A percentile compares a stretch with the other conserved stretches of the same genome.
Conservation (phyloP, 2,797 vertebrate genomes). For the Parambassis ranga region DNA sequence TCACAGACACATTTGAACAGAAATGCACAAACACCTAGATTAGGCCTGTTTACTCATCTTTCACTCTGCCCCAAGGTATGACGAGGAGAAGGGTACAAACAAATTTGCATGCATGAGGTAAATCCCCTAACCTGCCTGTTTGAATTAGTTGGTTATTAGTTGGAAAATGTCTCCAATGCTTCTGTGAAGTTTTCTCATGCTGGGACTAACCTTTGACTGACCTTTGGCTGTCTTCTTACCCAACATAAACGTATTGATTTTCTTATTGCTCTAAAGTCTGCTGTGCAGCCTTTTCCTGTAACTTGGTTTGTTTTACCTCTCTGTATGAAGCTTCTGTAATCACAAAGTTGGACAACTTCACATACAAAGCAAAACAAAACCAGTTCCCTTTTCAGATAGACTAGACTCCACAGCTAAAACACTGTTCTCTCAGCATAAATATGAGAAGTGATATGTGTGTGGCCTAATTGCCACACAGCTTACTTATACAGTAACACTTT, state of each 20-base stretch:
- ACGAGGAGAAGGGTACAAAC: slow-evolving; percentile 87
- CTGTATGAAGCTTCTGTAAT: no score
- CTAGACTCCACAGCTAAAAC: no score
- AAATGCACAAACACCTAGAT: background rate
- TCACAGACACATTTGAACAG: no score
- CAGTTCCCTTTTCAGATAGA: no score
- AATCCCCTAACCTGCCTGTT: slow-evolving; percentile 63
- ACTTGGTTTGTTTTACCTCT: slow-evolving; percentile 6
- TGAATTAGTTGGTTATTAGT: slow-evolving; percentile 53
- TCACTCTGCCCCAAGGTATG: slow-evolving; percentile 85
- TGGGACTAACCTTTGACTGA: slow-evolving; percentile 44
- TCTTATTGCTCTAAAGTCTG: background rate
- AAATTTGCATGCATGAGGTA: slow-evolving; percentile 88
- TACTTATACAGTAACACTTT: no score
- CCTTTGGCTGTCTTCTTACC: slow-evolving; percentile 23
- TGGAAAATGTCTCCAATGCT: slow-evolving; percentile 7
- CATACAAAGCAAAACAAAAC: no score
- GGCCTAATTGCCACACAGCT: no score
- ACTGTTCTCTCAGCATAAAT: no score
- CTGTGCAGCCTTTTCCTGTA: background rate
- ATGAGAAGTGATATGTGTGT: no score
- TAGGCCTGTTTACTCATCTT: slow-evolving; percentile 38
- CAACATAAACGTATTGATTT: slow-evolving; percentile 4
- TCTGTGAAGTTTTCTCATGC: background rate
- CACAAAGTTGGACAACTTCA: no score